Evolutionary conservation across 2,797 vertebrate species (phyloP).

Genomic region (Odontamblyopus lacepedii): DNA sequence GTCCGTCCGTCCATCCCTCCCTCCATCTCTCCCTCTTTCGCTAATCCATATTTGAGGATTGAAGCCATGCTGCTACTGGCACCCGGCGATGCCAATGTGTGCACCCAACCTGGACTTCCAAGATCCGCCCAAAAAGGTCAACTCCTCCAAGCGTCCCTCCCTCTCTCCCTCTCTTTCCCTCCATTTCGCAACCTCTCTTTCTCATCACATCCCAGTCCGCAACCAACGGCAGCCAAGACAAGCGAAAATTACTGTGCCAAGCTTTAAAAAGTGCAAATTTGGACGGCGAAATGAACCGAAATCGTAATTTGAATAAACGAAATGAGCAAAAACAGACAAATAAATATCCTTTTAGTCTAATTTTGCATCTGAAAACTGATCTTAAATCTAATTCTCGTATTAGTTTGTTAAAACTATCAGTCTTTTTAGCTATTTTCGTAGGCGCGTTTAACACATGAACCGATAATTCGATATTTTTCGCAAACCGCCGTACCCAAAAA

Average conservation of each 20-base stretch:
- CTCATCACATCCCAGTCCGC: slow-evolving; percentile 19
- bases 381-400: no score
- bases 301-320: no score
- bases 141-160: slow-evolving; percentile 36
- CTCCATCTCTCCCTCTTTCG: slow-evolving; percentile 12
- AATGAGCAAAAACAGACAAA: no score
- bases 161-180: slow-evolving; percentile 29
- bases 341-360: no score
- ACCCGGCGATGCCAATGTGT: slow-evolving; percentile 41
- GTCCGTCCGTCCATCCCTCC: neutral
- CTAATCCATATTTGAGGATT: slow-evolving; percentile 42
- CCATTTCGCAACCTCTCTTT: slow-evolving; percentile 33
- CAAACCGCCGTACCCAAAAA: no score
- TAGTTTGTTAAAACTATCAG: no score
- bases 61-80: slow-evolving; percentile 45
- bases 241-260: neutral
- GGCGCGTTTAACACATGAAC: no score
- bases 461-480: no score
- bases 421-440: no score
- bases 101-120: slow-evolving; percentile 33
- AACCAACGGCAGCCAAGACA: slow-evolving; percentile 1
- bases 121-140: slow-evolving; percentile 53
- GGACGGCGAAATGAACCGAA: no score
- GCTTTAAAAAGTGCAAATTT: slow-evolving; percentile 15
- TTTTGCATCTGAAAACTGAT: no score